A percentile compares a stretch with the other conserved stretches of the same genome.
Conservation (phyloP, 2,797 vertebrate species). For the Xerus rutilus region DNA sequence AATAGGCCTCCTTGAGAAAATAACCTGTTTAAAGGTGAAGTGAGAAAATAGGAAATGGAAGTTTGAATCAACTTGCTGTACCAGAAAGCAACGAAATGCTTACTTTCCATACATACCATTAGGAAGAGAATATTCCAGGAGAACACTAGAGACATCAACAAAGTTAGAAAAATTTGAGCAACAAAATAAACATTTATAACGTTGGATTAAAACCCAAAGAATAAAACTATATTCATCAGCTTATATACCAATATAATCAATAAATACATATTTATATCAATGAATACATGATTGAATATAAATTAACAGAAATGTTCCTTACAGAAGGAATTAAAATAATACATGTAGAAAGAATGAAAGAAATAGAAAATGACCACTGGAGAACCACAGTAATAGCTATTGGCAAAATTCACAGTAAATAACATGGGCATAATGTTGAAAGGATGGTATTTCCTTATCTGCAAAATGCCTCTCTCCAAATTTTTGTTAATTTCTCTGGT, state of each 20-base stretch:
- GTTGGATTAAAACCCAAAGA: neutral
- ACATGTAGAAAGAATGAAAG: neutral
- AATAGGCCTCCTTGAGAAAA: neutral
- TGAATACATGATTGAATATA: neutral
- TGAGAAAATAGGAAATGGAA: neutral
- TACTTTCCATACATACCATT: too few species aligned
- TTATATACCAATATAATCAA: too few species aligned
- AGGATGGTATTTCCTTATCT: neutral
- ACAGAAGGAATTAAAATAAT: neutral
- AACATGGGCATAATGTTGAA: neutral
- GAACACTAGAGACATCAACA: neutral
- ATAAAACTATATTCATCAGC: neutral
- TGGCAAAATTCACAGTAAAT: neutral
- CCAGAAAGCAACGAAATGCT: neutral
- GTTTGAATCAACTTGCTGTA: neutral
- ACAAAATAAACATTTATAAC: neutral
- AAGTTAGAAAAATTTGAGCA: neutral
- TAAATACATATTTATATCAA: too few species aligned
- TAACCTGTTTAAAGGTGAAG: neutral
- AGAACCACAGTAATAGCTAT: neutral
- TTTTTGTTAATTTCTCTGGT: neutral
- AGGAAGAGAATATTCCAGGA: too few species aligned
- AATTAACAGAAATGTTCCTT: neutral
- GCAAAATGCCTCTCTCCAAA: neutral
- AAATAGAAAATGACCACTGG: neutral